A percentile compares a stretch with the other conserved stretches of the same genome.
Evolutionary conservation across 2,888 invertebrate species (phyloP).

Genomic region (Brassicogethes aeneus): DNA sequence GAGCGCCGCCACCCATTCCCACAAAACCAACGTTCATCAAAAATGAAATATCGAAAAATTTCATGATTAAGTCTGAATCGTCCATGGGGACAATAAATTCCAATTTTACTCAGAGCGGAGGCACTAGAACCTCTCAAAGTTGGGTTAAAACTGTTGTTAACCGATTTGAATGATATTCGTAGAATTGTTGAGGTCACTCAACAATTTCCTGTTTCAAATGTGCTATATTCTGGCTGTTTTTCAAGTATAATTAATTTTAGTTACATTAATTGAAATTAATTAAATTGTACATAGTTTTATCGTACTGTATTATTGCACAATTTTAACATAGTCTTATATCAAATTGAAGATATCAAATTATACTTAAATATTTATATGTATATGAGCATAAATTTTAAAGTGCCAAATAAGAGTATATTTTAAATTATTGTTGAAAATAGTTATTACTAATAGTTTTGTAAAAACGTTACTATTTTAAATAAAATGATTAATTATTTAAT

Average conservation of each 20-base stretch:
- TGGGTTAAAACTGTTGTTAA: constrained; percentile 71
- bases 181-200: constrained; percentile 5
- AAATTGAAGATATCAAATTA: constrained; percentile 3
- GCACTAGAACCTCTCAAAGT: constrained; percentile 35
- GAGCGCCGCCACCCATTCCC: constrained; percentile 58
- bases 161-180: constrained; percentile 52
- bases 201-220: constrained; percentile 13
- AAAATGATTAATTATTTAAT: neutral
- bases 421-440: constrained; percentile 26
- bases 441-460: constrained; percentile 23
- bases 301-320: constrained; percentile 12
- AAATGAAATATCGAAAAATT: neutral
- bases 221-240: constrained; percentile 27
- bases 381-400: constrained; percentile 10
- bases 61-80: neutral
- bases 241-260: constrained; percentile 12
- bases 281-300: constrained; percentile 6
- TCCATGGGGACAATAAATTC: constrained; percentile 10
- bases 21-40: constrained; percentile 46
- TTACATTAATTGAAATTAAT: constrained; percentile 13
- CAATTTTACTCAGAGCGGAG: neutral
- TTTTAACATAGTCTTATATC: constrained; percentile 7
- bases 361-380: constrained; percentile 7
- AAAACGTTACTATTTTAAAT: constrained; percentile 17
- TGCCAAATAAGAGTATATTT: constrained; percentile 21